Conservation (phyloP, 2,888 invertebrate species). For the Ochropacha duplaris region DNA sequence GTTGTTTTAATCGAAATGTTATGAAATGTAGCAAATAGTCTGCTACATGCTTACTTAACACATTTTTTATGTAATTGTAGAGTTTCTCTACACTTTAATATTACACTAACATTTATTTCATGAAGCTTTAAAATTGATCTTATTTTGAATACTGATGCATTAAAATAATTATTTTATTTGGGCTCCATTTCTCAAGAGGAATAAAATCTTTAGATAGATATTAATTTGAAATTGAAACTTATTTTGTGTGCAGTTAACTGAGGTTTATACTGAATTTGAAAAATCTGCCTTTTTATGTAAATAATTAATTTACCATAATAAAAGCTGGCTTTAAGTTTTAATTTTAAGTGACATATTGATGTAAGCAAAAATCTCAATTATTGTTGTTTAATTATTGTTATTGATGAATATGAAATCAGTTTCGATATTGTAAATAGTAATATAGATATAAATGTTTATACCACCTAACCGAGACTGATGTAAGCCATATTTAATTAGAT, state of each 20-base stretch:
- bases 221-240: no score
- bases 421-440: conserved; percentile 59
- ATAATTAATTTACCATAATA: neutral
- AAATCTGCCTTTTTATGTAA: neutral
- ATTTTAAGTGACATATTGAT: conserved; percentile 28
- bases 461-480: conserved; percentile 72
- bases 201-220: no score
- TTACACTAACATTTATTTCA: neutral
- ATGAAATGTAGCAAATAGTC: neutral
- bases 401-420: conserved; percentile 42
- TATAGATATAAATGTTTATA: conserved; percentile 41
- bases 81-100: neutral
- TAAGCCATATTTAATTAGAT: conserved; percentile 67
- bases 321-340: conserved; percentile 47
- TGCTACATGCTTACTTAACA: neutral
- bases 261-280: no score
- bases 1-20: neutral
- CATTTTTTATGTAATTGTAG: neutral
- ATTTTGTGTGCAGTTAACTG: no score
- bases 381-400: conserved; percentile 29
- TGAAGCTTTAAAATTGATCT: neutral
- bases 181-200: no score
- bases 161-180: neutral
- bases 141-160: neutral
- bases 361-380: conserved; percentile 22